A percentile compares a stretch with the other conserved stretches of the same genome.
Conservation (phyloP, 35 echinoderm and acorn worm genomes). For the Heliocidaris tuberculata region DNA sequence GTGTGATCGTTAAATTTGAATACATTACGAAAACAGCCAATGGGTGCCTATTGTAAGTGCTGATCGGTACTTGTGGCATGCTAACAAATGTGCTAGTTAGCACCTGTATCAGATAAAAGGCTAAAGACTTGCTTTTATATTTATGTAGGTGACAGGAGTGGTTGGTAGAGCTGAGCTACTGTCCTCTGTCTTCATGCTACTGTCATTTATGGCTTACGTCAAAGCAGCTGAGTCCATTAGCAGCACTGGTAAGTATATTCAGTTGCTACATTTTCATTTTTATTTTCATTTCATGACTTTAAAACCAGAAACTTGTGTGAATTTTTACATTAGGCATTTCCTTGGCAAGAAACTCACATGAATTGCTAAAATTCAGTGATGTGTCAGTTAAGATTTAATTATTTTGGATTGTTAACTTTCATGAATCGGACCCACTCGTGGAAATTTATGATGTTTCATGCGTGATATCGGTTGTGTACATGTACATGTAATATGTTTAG, state of each 20-base stretch:
- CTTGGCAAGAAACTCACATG: neutral
- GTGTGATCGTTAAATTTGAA: no score
- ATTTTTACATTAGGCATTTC: neutral
- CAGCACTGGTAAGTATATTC: constrained; percentile 11
- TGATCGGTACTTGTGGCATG: no score
- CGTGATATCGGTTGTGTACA: no score
- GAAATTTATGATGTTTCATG: no score
- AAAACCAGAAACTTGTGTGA: no score
- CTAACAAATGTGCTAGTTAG: no score
- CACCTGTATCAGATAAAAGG: no score
- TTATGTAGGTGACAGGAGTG: constrained; percentile 71
- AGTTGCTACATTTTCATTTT: neutral
- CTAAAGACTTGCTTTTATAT: neutral
- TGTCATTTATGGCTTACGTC: constrained; percentile 55
- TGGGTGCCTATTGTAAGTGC: no score
- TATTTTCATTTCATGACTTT: neutral
- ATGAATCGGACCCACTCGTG: no score
- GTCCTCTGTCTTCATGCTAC: constrained; percentile 62
- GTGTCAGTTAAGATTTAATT: neutral
- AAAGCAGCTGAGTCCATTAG: constrained; percentile 21
- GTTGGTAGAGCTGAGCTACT: constrained; percentile 79
- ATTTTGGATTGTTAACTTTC: no score
- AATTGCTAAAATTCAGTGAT: neutral
- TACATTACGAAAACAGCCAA: no score
- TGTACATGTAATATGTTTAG: no score